Base-by-base conservation (phyloP, 2,888 invertebrate genomes). In the Loripinus fragilis region DNA sequence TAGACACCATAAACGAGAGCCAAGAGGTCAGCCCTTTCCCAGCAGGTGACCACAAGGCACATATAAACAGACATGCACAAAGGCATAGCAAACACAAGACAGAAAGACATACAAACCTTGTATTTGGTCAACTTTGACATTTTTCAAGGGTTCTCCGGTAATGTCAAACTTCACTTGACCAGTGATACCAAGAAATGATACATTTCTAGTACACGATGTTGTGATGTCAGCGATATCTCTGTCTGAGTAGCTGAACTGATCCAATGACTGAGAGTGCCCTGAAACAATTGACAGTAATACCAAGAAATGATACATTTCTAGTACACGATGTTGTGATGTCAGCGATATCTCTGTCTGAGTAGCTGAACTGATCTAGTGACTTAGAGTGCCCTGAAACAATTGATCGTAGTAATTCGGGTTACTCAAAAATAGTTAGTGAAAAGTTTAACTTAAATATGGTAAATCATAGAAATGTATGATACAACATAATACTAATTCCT, bases 121-220 rank as follows among this genome's bases (percentile, higher is more conserved):
- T 60, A 60, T 60, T 17, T 60, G 60, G 33, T 66, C 66, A 41
- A 66, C 41, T 41, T 42, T 66, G 3, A 66, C 42, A 25, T 66
- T 41, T 17, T 66, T 66, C 17, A 2, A 23, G 1, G 66, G 66
- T 25, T 66, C 66, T 1, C 66, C 66, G 1, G 42, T 2, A 20
- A 25, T 66, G 66, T 66, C 66, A 25, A 66, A 66, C 42, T 66
- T 23, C 5, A 66, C 42, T 20, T 66, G 42, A 10, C 66, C 66
- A 3, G 66, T 28, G 2, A 38, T 38, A 15, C 45, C 45, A 12
- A 17, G 2, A 17, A 45, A 45, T 3, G 45, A 45, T 17, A 45
- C n/a, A 20, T 45, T 45, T 3, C 20, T 20, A 3, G n/a, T 12
- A 17, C 45, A 45, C 15, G 45, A 45, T 3, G 17, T 45, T 45